Conservation (phyloP, 2,113 vertebrate genomes). For the Coreoperca whiteheadi region DNA sequence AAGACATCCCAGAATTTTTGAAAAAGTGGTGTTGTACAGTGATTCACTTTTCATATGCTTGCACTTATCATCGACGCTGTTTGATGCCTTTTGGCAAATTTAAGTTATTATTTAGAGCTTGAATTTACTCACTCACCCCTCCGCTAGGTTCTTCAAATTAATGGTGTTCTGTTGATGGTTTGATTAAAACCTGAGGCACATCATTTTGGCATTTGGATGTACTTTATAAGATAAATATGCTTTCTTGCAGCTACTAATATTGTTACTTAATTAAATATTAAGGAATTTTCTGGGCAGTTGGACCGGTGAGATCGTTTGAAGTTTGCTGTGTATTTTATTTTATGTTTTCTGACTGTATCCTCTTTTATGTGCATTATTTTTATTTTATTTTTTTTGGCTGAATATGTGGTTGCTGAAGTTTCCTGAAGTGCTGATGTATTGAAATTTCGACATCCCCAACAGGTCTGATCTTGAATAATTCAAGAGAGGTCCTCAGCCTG, state of each 20-base stretch:
- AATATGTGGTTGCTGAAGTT: conserved; percentile 48
- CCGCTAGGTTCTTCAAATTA: conserved; percentile 19
- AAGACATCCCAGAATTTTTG: background rate
- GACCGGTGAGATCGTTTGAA: conserved; percentile 16
- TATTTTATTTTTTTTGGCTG: conserved; percentile 28
- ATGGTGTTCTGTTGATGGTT: conserved; percentile 17
- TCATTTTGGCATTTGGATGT: conserved; percentile 4
- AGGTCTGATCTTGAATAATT: conserved; percentile 76
- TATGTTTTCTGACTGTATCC: conserved; percentile 31
- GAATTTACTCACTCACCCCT: conserved; percentile 32
- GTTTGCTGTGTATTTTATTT: conserved; percentile 48
- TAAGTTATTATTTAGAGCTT: conserved; percentile 36
- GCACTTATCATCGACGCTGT: conserved; percentile 28
- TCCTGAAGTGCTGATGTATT: conserved; percentile 76
- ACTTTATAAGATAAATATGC: conserved; percentile 1
- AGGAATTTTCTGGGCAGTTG: background rate
- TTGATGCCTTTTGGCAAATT: conserved; percentile 36
- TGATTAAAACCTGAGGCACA: conserved; percentile 12
- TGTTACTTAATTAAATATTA: conserved; percentile 60
- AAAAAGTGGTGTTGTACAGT: background rate
- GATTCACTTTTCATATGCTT: conserved; percentile 27
- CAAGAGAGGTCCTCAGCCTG: conserved; percentile 52
- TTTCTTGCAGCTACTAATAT: conserved; percentile 7
- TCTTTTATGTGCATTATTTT: conserved; percentile 45
- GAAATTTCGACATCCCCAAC: conserved; percentile 71